phyloP scores from a whole-genome alignment of 2,797 vertebrate species.

The Hypotaenidia philippensis region DNA sequence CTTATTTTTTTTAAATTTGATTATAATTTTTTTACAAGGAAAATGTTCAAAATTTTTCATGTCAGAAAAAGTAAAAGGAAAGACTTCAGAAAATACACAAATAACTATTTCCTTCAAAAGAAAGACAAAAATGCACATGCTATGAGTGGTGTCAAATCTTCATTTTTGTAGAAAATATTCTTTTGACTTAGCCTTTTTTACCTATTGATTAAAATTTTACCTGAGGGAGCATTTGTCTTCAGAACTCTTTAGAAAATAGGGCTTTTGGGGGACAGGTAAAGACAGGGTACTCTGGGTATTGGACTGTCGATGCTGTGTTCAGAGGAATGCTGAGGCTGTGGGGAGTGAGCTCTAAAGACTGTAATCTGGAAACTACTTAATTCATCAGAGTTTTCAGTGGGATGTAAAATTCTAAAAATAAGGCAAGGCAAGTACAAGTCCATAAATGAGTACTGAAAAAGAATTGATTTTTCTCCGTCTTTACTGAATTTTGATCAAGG shows the following conservation, averaged over 20 bases:
- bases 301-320: neutral
- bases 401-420: neutral
- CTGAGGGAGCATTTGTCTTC: neutral
- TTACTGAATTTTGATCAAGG: neutral
- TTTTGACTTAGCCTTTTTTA: neutral
- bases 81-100: neutral
- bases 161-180: neutral
- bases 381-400: neutral
- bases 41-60: neutral
- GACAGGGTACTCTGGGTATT: neutral
- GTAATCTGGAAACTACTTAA: neutral
- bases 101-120: neutral
- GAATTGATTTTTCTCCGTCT: neutral
- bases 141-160: neutral
- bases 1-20: neutral
- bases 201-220: neutral
- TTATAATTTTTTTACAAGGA: neutral
- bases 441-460: neutral
- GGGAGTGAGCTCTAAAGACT: neutral
- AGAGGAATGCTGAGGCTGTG: neutral
- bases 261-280: neutral
- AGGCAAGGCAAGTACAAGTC: neutral
- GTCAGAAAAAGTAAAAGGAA: neutral
- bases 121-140: neutral
- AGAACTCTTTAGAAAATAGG: neutral